Evolutionary conservation across 1,140 invertebrate species (phyloP).

Genomic region (Ditylenchus dipsaci): DNA sequence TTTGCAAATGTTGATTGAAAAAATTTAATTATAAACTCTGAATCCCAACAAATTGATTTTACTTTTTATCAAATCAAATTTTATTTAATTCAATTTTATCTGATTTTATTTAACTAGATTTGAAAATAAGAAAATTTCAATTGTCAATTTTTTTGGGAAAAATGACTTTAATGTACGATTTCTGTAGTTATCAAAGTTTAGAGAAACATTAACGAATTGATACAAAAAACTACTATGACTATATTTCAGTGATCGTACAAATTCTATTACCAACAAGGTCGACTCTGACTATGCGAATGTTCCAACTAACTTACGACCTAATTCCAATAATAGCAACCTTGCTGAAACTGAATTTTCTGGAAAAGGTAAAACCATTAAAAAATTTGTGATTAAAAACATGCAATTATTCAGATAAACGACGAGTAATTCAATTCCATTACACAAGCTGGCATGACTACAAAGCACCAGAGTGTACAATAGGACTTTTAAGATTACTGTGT

Average conservation of each 20-base stretch:
- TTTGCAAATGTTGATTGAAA: background rate
- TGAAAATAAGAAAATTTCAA: too few relatives aligned
- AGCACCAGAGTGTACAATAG: conserved; percentile 54
- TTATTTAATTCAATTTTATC: too few relatives aligned
- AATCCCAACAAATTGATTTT: too few relatives aligned
- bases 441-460: conserved; percentile 56
- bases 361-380: conserved; percentile 3
- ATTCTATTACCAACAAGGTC: background rate
- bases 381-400: background rate
- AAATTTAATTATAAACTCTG: background rate
- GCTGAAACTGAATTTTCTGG: background rate
- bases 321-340: conserved; percentile 21
- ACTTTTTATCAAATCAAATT: too few relatives aligned
- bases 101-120: too few relatives aligned
- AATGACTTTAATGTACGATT: too few relatives aligned
- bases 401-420: conserved; percentile 32
- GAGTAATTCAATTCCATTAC: conserved; percentile 51
- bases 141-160: too few relatives aligned
- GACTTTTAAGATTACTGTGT: conserved; percentile 46
- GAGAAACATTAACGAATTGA: too few relatives aligned
- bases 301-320: conserved; percentile 18
- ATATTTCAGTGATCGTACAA: background rate
- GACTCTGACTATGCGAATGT: conserved; percentile 50
- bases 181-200: too few relatives aligned
- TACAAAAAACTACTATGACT: too few relatives aligned